Evolutionary conservation across 2,888 invertebrate species (phyloP).

Genomic region (Erebia palarica): DNA sequence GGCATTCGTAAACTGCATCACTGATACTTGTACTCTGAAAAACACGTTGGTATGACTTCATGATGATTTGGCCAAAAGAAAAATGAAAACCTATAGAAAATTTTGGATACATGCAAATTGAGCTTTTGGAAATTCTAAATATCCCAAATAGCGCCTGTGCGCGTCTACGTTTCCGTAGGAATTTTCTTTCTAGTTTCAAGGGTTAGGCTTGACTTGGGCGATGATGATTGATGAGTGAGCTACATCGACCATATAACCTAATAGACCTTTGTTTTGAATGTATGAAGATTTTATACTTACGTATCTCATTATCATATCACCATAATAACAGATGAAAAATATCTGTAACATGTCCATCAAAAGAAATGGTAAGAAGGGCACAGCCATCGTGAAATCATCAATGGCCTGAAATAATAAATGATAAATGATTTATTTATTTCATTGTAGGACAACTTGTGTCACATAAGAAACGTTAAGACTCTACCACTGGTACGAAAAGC

Average conservation of each 20-base stretch:
- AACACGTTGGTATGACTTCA: neutral
- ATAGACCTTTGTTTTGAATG: too few species aligned
- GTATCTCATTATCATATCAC: conserved; percentile 55
- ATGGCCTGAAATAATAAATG: conserved; percentile 53
- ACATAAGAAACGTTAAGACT: too few species aligned
- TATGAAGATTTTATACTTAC: conserved; percentile 46
- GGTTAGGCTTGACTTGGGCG: too few species aligned
- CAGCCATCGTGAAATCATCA: conserved; percentile 47
- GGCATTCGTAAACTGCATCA: conserved; percentile 54
- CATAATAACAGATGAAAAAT: conserved; percentile 59
- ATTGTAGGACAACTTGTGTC: too few species aligned
- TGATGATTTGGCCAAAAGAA: neutral
- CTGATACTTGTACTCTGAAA: conserved; percentile 56
- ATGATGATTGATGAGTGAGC: too few species aligned
- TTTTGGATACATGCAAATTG: neutral
- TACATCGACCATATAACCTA: too few species aligned
- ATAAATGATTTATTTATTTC: too few species aligned
- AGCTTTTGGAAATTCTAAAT: too few species aligned
- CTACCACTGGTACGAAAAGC: too few species aligned
- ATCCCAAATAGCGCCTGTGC: too few species aligned
- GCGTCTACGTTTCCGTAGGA: too few species aligned
- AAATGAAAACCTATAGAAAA: conserved; percentile 14
- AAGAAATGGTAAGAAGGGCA: conserved; percentile 54
- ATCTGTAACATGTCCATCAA: conserved; percentile 54
- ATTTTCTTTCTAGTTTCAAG: too few species aligned